phyloP scores from a whole-genome alignment of 2,797 vertebrate genomes.

The Pempheris klunzingeri region DNA sequence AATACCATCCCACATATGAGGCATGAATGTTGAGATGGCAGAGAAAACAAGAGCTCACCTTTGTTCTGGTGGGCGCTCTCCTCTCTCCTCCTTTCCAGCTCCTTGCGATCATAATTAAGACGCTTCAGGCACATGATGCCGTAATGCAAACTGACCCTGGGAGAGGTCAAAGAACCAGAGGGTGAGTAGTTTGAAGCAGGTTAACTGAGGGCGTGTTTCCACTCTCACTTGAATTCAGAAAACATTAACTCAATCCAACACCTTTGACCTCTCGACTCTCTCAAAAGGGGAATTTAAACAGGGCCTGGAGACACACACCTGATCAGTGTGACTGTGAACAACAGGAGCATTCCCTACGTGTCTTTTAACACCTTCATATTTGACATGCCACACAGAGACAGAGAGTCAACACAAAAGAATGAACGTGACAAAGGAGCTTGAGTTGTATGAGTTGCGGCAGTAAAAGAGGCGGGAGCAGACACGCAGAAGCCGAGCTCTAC shows the following conservation, averaged over 20 bases:
- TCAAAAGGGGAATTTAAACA: constrained; percentile 9
- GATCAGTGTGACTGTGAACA: constrained; percentile 32
- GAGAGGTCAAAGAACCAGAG: constrained; percentile 55
- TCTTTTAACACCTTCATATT: constrained; percentile 32
- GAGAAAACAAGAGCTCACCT: constrained; percentile 78
- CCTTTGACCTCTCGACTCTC: constrained; percentile 42
- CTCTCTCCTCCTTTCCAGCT: constrained; percentile 92
- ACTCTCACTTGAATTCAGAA: constrained; percentile 50
- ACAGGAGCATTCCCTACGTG: not conserved
- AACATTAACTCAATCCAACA: constrained; percentile 36
- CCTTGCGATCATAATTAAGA: constrained; percentile 94
- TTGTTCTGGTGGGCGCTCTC: constrained; percentile 91
- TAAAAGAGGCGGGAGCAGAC: not conserved
- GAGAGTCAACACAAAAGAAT: constrained; percentile 4
- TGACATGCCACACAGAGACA: not conserved
- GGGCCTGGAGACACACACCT: constrained; percentile 64
- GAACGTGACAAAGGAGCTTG: not conserved
- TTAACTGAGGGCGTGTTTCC: constrained; percentile 54
- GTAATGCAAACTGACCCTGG: constrained; percentile 94
- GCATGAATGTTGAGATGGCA: constrained; percentile 7
- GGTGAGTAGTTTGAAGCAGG: constrained; percentile 36
- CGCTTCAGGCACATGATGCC: constrained; percentile 97
- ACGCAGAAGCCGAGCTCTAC: constrained; percentile 66
- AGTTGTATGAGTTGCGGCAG: not conserved
- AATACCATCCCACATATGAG: not conserved